phyloP scores from a whole-genome alignment of 1,140 invertebrate genomes.

The Pogonomyrmex barbatus region DNA sequence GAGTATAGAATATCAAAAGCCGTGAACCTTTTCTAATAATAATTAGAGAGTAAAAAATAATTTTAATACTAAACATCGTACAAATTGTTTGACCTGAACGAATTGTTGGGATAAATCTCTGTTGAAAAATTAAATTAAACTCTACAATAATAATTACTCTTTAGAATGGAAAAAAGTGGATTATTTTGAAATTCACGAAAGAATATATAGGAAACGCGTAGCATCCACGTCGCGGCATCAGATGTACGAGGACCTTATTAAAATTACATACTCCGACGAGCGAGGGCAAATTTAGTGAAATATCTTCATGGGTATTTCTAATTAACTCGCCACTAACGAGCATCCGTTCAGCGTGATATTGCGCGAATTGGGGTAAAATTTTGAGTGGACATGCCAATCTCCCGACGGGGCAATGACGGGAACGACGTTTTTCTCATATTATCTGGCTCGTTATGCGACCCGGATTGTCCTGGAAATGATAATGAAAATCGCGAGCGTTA shows the following conservation, averaged over 20 bases:
- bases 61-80: not conserved
- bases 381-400: constrained; percentile 11
- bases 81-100: not conserved
- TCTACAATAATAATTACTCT: not conserved
- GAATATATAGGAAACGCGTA: not conserved
- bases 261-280: constrained; percentile 30
- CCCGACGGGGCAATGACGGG: constrained; percentile 1
- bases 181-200: not conserved
- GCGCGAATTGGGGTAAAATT: constrained; percentile 48
- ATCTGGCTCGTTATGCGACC: constrained; percentile 52
- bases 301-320: constrained; percentile 52
- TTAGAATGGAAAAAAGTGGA: not conserved
- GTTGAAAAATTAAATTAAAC: not conserved
- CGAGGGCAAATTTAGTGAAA: not conserved
- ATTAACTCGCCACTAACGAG: constrained; percentile 48
- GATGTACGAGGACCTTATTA: constrained; percentile 34
- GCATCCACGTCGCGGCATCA: not conserved
- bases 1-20: not conserved
- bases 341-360: constrained; percentile 21
- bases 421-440: constrained; percentile 57
- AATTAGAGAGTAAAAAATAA: not conserved
- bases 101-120: not conserved
- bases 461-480: constrained; percentile 21
- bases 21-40: not conserved
- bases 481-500: constrained; percentile 40